Percentiles rank a stretch among this genome's conserved stretches.
Conservation (phyloP, 2,113 vertebrate species). For the Monopterus albus region DNA sequence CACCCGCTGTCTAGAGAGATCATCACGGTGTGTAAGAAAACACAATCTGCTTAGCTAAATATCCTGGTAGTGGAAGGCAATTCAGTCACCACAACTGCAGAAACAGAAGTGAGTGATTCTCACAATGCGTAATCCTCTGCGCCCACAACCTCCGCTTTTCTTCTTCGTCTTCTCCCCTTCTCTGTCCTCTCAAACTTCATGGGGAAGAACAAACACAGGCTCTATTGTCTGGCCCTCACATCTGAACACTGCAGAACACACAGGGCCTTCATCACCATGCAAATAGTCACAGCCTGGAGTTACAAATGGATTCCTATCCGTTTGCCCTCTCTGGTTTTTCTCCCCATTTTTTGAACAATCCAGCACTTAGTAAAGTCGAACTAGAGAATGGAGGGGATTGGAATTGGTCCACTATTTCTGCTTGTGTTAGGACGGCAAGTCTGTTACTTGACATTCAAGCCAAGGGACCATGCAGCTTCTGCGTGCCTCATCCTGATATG, state of each 20-base stretch:
- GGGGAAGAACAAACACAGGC: constrained; percentile 88
- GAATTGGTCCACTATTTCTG: constrained; percentile 81
- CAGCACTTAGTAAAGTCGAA: constrained; percentile 77
- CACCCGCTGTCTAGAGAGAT: constrained; percentile 38
- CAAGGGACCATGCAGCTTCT: constrained; percentile 67
- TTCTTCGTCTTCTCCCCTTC: constrained; percentile 73
- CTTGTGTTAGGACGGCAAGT: constrained; percentile 71
- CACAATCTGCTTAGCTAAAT: constrained; percentile 71
- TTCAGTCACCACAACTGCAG: constrained; percentile 56
- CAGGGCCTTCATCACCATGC: constrained; percentile 87
- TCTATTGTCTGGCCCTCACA: constrained; percentile 88
- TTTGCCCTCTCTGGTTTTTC: constrained; percentile 39
- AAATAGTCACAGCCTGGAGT: constrained; percentile 81
- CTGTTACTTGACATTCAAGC: constrained; percentile 81
- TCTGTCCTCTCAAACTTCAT: constrained; percentile 74
- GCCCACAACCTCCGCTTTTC: constrained; percentile 70
- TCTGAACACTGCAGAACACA: constrained; percentile 84
- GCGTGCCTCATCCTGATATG: constrained; percentile 64
- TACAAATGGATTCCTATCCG: constrained; percentile 82
- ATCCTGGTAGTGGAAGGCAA: constrained; percentile 62
- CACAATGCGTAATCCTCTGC: constrained; percentile 70
- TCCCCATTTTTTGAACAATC: constrained; percentile 76
- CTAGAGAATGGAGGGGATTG: constrained; percentile 67
- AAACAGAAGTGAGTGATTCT: constrained; percentile 47
- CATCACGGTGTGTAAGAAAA: constrained; percentile 46